Evolutionary conservation across 2,888 invertebrate species (phyloP).

Genomic region (Allolobophora icterica): DNA sequence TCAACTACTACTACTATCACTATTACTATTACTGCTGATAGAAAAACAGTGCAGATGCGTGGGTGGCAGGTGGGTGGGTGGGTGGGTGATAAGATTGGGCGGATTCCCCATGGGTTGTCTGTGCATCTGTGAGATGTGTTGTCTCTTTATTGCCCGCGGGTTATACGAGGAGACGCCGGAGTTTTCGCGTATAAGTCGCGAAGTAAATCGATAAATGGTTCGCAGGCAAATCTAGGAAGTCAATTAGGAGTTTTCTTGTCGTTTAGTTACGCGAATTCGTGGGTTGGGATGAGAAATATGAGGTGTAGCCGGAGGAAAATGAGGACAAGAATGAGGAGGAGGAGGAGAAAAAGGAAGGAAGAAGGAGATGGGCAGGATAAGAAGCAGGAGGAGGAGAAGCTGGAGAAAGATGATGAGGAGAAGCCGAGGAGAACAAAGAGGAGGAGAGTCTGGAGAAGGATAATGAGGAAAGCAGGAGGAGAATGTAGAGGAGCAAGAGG

Average conservation of each 20-base stretch:
- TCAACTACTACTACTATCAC: no score
- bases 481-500: no score
- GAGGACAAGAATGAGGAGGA: no score
- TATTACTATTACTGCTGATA: background rate
- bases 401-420: no score
- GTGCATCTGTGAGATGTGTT: background rate
- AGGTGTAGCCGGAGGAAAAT: background rate
- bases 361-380: no score
- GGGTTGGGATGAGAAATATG: background rate
- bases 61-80: background rate
- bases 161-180: background rate
- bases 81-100: background rate
- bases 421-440: no score
- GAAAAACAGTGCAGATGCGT: background rate
- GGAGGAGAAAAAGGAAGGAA: no score
- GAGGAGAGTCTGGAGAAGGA: no score
- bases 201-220: slow-evolving; percentile 21
- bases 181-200: background rate
- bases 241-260: background rate
- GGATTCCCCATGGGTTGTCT: background rate
- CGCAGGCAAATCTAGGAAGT: slow-evolving; percentile 26
- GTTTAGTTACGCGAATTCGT: background rate
- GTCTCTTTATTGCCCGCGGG: background rate
- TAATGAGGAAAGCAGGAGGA: no score
- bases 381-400: no score